A percentile compares a stretch with the other conserved stretches of the same genome.
Evolutionary conservation across 1,140 invertebrate genomes (phyloP).

Genomic region (Drosophila grimshawi): DNA sequence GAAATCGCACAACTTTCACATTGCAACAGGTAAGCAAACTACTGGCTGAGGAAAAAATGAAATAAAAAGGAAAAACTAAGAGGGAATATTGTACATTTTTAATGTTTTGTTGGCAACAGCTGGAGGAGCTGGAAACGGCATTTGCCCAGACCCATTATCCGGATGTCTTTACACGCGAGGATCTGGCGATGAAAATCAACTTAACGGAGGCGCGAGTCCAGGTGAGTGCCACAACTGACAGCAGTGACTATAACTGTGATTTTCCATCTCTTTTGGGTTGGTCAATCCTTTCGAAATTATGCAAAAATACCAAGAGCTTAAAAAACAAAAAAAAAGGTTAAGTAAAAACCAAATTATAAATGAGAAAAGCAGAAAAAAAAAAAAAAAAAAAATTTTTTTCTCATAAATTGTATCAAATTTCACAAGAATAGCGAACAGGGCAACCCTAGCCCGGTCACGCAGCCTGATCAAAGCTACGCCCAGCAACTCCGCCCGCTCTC

Average conservation of each 20-base stretch:
- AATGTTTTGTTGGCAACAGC: conserved; percentile 75
- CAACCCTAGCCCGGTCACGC: conserved; percentile 68
- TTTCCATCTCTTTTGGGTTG: conserved; percentile 7
- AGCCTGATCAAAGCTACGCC: conserved; percentile 66
- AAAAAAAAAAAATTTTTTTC: conserved; percentile 35
- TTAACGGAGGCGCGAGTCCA: conserved; percentile 98
- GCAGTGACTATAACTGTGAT: conserved; percentile 17
- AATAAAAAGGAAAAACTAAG: conserved; percentile 9
- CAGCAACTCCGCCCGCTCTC: conserved; percentile 30
- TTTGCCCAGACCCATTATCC: conserved; percentile 99
- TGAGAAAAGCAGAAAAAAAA: conserved; percentile 29
- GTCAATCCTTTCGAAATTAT: conserved; percentile 56
- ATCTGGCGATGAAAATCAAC: conserved; percentile 99
- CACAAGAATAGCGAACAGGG: conserved; percentile 52
- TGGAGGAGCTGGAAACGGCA: conserved; percentile 98
- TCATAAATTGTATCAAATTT: conserved; percentile 81
- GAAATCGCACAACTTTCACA: conserved; percentile 98
- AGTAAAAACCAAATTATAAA: conserved; percentile 34
- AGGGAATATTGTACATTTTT: conserved; percentile 55
- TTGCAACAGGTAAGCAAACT: conserved; percentile 92
- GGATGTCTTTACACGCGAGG: conserved; percentile 98
- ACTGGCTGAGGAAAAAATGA: not conserved
- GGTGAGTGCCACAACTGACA: conserved; percentile 86
- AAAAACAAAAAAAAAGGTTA: conserved; percentile 18
- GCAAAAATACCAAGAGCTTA: conserved; percentile 46